phyloP scores from a whole-genome alignment of 2,113 vertebrate species.

The Hemibates koningsi region DNA sequence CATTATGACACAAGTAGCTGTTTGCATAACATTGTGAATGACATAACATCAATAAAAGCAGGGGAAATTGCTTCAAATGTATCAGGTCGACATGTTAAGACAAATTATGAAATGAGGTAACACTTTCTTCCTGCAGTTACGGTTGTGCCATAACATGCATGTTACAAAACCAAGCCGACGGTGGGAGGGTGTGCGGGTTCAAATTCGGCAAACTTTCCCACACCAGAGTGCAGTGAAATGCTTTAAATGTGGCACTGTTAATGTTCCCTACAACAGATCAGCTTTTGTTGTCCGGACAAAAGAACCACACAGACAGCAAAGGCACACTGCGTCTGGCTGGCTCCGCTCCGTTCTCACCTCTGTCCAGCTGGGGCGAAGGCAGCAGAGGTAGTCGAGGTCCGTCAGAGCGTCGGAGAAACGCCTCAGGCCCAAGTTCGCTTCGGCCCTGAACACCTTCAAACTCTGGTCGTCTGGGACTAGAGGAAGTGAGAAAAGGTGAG shows the following conservation, averaged over 20 bases:
- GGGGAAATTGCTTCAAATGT: not conserved
- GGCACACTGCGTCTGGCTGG: too few species aligned
- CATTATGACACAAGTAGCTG: constrained; percentile 23
- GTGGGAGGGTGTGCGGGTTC: not conserved
- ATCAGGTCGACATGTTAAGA: not conserved
- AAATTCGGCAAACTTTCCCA: not conserved
- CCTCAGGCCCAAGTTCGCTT: constrained; percentile 66
- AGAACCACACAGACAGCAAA: not conserved
- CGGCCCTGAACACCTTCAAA: constrained; percentile 71
- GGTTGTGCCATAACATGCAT: not conserved
- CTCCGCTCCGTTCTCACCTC: constrained; percentile 66
- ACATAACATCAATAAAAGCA: constrained; percentile 31
- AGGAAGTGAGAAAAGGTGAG: not conserved
- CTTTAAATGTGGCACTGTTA: not conserved
- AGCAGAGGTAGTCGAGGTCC: constrained; percentile 78
- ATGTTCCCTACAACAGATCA: not conserved
- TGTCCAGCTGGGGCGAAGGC: constrained; percentile 66
- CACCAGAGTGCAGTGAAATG: not conserved
- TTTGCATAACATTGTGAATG: constrained; percentile 39
- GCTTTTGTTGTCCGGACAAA: not conserved
- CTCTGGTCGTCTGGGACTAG: constrained; percentile 70
- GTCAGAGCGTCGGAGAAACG: constrained; percentile 65
- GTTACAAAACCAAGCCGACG: not conserved
- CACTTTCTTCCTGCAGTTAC: not conserved
- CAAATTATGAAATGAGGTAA: not conserved